phyloP scores from a whole-genome alignment of 2,113 vertebrate genomes.

The Epinephelus moara region DNA sequence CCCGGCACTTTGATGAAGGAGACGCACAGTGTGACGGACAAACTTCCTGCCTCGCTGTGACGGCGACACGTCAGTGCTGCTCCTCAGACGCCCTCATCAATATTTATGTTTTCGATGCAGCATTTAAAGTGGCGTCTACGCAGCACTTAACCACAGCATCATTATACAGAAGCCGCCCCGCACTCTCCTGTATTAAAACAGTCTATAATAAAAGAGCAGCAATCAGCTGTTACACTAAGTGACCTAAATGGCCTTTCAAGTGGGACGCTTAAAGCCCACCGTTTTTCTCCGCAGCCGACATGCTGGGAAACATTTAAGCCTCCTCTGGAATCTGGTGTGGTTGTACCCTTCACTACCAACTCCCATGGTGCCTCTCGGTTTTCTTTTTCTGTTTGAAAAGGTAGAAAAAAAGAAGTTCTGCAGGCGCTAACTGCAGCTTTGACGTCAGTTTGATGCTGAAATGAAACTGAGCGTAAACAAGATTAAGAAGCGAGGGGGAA shows the following conservation, averaged over 20 bases:
- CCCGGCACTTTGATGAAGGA: neutral
- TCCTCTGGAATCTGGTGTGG: neutral
- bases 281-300: neutral
- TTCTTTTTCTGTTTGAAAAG: neutral
- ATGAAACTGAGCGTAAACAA: neutral
- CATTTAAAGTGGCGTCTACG: constrained; percentile 31
- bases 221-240: constrained; percentile 45
- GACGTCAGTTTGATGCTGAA: neutral
- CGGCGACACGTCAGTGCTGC: neutral
- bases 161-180: constrained; percentile 15
- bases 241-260: constrained; percentile 47
- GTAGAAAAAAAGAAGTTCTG: neutral
- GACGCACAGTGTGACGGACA: neutral
- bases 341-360: too few relatives aligned
- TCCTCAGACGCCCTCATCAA: constrained; percentile 41
- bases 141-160: constrained; percentile 42
- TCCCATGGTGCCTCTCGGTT: neutral
- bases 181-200: constrained; percentile 31
- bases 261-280: neutral
- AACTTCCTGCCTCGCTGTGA: neutral
- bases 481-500: too few relatives aligned
- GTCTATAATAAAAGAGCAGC: constrained; percentile 37
- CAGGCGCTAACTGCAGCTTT: neutral
- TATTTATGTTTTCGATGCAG: constrained; percentile 59
- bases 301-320: neutral